These are phyloP conservation scores for Aphelenchoides bicaudatus DNA, from an alignment of 2,888 invertebrate species.

Conservation along the genomic window DNA sequence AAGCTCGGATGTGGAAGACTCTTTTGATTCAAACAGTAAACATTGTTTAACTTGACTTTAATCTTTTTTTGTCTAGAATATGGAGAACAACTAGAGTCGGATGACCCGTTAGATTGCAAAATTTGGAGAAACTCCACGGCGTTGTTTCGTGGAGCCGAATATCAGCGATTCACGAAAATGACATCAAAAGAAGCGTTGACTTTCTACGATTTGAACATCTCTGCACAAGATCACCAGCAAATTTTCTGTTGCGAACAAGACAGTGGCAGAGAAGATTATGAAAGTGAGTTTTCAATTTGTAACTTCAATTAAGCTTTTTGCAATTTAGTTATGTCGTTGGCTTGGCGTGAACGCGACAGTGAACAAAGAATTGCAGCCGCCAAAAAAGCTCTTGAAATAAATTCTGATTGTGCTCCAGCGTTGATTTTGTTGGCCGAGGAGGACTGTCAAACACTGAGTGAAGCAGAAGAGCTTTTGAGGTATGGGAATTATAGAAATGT, in stretches of 20 bases:
- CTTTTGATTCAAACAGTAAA: conserved; percentile 38
- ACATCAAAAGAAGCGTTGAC: conserved; percentile 90
- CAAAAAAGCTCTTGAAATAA: conserved; percentile 74
- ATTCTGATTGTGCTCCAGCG: conserved; percentile 77
- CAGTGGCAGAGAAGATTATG: conserved; percentile 79
- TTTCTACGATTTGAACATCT: conserved; percentile 97
- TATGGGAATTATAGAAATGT: conserved; percentile 23
- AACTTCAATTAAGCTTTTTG: not conserved
- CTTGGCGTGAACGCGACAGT: conserved; percentile 91
- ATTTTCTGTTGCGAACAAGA: conserved; percentile 89
- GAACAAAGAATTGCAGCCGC: conserved; percentile 85
- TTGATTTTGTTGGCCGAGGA: conserved; percentile 91
- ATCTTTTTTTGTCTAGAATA: no score
- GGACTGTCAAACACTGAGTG: conserved; percentile 84
- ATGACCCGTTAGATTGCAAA: conserved; percentile 72
- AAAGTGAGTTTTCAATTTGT: conserved; percentile 65
- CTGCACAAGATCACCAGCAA: conserved; percentile 96
- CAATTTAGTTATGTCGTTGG: conserved; percentile 68
- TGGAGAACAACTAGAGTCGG: conserved; percentile 6
- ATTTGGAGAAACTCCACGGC: conserved; percentile 95
- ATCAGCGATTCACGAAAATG: conserved; percentile 76
- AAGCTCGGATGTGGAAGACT: conserved; percentile 50
- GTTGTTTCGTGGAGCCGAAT: conserved; percentile 90
- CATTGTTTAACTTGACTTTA: no score
- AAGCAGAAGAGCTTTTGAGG: conserved; percentile 62